Evolutionary conservation across 1,140 invertebrate species (phyloP).

Genomic region (Lepidurus packardi): DNA sequence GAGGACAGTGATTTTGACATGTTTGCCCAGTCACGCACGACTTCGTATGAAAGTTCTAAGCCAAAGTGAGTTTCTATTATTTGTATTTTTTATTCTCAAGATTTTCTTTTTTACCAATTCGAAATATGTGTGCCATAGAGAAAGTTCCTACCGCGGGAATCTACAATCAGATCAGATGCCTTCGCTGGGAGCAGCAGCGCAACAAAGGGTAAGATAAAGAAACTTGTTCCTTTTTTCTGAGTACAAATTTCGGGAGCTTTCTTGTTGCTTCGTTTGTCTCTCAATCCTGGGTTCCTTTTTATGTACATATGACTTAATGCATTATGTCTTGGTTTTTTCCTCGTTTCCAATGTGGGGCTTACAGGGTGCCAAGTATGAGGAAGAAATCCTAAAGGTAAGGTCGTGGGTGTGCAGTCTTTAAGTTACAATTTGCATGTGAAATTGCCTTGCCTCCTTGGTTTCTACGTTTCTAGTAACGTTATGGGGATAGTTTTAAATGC

Average conservation of each 20-base stretch:
- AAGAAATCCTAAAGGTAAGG: background rate
- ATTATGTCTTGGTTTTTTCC: background rate
- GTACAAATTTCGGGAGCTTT: background rate
- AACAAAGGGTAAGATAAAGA: constrained; percentile 33
- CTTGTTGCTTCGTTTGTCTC: background rate
- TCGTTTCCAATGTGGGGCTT: background rate
- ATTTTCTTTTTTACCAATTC: constrained; percentile 17
- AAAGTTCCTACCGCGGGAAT: constrained; percentile 68
- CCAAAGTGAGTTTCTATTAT: constrained; percentile 50
- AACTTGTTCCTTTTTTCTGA: background rate
- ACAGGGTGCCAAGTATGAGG: constrained; percentile 1
- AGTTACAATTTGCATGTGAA: background rate
- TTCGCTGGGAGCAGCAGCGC: constrained; percentile 47
- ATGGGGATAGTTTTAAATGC: background rate
- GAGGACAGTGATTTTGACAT: constrained; percentile 71
- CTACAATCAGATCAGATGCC: constrained; percentile 56
- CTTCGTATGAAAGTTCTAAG: constrained; percentile 63
- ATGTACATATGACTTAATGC: background rate
- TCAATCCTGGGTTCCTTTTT: background rate
- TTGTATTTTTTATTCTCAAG: constrained; percentile 30
- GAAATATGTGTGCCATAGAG: constrained; percentile 45
- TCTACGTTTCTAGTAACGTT: background rate
- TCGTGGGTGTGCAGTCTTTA: background rate
- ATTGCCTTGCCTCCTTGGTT: background rate
- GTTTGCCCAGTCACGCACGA: constrained; percentile 80